Evolutionary conservation across 1,140 invertebrate genomes (phyloP), one percentile per base, ranked within the genome.

Genomic region (Druon quercuslanigerum): DNA sequence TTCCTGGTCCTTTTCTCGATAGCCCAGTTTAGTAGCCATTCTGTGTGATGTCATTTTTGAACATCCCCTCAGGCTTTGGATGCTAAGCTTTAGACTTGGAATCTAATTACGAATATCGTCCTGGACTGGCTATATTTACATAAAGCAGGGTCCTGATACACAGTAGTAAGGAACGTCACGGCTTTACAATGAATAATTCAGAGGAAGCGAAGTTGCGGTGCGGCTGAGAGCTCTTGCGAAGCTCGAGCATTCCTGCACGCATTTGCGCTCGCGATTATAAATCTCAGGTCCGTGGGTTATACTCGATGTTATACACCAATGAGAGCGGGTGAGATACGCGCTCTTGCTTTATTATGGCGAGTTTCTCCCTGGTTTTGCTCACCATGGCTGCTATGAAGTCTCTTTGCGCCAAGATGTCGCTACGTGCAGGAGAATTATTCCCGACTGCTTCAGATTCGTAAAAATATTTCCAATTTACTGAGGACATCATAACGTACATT

Each of bases 141-240:
- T 78, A 80, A 84, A 81, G 76, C 79, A 74, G 60, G 66, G 73
- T 70, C 79, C 80, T 84, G 85, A 84, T 84, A 81, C 84, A 85
- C 57, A 40, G 60, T 66, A 33, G 60, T 40, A 13, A n/a, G 13
- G 57, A 83, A 87, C 83, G 84, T 66, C 85, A 85, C 83, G 82
- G 78, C 81, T 84, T 85, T 82, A 79, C 80, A 84, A 90, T 90
- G 89, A 90, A 90, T 90, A 88, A 90, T 90, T 90, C 87, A 90
- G 88, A 87, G 77, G 78, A 82, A 78, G 80, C 88, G 85, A 86
- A 84, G 80, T 81, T 71, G 76, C 84, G 80, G 81, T 57, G 76
- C 83, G 74, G 84, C 76, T 71, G 75, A 84, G 82, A 79, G 82
- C 83, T 82, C 82, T 86, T 81, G 75, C 81, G 79, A 88, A 85